A percentile compares a stretch with the other conserved stretches of the same genome.
Evolutionary conservation across 1,140 invertebrate genomes (phyloP).

Genomic region (Zelostemma sp.): DNA sequence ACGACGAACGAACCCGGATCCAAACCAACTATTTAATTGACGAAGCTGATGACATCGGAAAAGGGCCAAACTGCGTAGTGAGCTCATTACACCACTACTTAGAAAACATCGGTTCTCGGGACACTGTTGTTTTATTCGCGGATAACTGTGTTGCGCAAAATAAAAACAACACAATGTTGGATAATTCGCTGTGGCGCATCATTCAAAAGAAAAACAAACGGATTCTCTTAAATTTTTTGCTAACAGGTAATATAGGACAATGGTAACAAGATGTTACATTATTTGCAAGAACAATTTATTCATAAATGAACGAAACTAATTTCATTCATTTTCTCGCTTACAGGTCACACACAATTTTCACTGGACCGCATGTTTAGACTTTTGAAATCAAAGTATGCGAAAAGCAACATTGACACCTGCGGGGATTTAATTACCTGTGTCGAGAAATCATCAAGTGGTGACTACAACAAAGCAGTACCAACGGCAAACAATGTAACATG

Average conservation of each 20-base stretch:
- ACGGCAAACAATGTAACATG: too few relatives aligned
- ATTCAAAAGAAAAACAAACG: neutral
- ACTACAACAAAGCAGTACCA: too few relatives aligned
- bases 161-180: neutral
- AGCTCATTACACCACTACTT: neutral
- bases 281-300: too few relatives aligned
- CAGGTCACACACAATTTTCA: slow-evolving; percentile 3
- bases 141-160: slow-evolving; percentile 6
- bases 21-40: too few relatives aligned
- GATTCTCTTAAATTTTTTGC: slow-evolving; percentile 4
- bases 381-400: slow-evolving; percentile 2
- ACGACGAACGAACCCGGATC: too few relatives aligned
- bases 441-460: too few relatives aligned
- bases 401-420: neutral
- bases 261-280: too few relatives aligned
- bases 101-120: neutral
- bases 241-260: too few relatives aligned
- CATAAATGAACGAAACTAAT: too few relatives aligned
- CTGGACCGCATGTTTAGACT: neutral
- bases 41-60: too few relatives aligned
- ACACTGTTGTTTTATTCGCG: neutral
- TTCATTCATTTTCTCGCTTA: too few relatives aligned
- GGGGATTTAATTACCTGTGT: neutral
- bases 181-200: neutral
- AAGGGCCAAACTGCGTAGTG: too few relatives aligned